These are phyloP conservation scores for Gambusia affinis DNA, from an alignment of 2,113 vertebrate species.

Conservation along the genomic window DNA sequence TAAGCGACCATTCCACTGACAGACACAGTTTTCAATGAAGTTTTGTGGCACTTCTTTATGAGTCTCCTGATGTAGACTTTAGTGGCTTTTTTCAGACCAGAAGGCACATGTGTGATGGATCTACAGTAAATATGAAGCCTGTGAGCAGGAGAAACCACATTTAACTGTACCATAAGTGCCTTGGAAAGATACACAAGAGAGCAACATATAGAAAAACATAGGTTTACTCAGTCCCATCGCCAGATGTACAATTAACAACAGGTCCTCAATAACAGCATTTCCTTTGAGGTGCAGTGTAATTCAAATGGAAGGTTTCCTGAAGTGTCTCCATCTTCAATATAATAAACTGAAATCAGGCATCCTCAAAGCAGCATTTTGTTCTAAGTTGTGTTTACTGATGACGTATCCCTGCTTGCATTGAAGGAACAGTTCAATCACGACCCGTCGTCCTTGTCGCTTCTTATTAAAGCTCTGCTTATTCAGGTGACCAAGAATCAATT, in stretches of 20 bases:
- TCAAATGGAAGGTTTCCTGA: not conserved
- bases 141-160: slow-evolving; percentile 25
- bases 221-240: slow-evolving; percentile 1
- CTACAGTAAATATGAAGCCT: slow-evolving; percentile 3
- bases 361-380: slow-evolving; percentile 1
- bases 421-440: slow-evolving; percentile 76
- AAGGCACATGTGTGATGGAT: slow-evolving; percentile 34
- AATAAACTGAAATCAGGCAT: not conserved
- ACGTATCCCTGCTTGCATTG: slow-evolving; percentile 24
- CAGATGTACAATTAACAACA: not conserved
- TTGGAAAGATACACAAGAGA: slow-evolving; percentile 34
- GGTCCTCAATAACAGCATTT: not conserved
- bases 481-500: slow-evolving; percentile 87
- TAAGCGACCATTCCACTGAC: slow-evolving; percentile 14
- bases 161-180: slow-evolving; percentile 36
- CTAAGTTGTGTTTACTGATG: not conserved
- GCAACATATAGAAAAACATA: slow-evolving; percentile 10
- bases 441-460: slow-evolving; percentile 83
- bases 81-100: slow-evolving; percentile 1
- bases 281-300: not conserved
- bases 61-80: slow-evolving; percentile 14
- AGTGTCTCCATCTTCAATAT: not conserved
- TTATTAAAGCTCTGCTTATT: slow-evolving; percentile 89
- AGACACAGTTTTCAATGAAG: slow-evolving; percentile 13
- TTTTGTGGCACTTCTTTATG: slow-evolving; percentile 23